These are phyloP conservation scores for Neria commutata DNA, from an alignment of 2,888 invertebrate species.

Conservation along the genomic window DNA sequence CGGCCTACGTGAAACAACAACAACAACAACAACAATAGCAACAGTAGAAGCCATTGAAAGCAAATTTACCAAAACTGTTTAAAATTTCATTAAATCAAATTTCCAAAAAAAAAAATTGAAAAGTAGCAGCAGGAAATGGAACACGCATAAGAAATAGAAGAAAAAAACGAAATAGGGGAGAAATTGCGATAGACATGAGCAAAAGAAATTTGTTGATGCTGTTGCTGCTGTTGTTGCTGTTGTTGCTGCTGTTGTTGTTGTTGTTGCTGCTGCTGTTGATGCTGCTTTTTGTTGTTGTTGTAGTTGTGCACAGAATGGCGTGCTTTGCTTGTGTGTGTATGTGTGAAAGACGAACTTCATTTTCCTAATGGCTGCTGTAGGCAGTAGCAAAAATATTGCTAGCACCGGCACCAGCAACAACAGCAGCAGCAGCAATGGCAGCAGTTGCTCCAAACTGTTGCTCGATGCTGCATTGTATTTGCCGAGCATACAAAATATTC, in stretches of 20 bases:
- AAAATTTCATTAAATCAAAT: slow-evolving; percentile 3
- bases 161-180: too few relatives aligned
- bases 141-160: background rate
- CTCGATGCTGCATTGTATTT: too few relatives aligned
- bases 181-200: too few relatives aligned
- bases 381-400: too few relatives aligned
- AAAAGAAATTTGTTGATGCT: too few relatives aligned
- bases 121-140: background rate
- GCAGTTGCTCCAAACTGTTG: slow-evolving; percentile 1
- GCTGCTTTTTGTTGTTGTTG: background rate
- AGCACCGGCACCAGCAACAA: too few relatives aligned
- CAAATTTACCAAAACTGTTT: background rate
- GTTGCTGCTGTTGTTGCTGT: too few relatives aligned
- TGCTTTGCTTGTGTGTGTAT: slow-evolving; percentile 7
- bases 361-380: background rate
- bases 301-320: background rate
- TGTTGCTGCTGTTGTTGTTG: too few relatives aligned
- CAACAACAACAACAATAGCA: slow-evolving; percentile 6
- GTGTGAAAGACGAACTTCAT: slow-evolving; percentile 26
- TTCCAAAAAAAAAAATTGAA: background rate
- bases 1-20: background rate
- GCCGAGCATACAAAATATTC: background rate
- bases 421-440: too few relatives aligned
- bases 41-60: background rate
- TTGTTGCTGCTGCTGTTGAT: too few relatives aligned